Base-by-base conservation (phyloP, 1,140 invertebrate species). In the Listronotus bonariensis region DNA sequence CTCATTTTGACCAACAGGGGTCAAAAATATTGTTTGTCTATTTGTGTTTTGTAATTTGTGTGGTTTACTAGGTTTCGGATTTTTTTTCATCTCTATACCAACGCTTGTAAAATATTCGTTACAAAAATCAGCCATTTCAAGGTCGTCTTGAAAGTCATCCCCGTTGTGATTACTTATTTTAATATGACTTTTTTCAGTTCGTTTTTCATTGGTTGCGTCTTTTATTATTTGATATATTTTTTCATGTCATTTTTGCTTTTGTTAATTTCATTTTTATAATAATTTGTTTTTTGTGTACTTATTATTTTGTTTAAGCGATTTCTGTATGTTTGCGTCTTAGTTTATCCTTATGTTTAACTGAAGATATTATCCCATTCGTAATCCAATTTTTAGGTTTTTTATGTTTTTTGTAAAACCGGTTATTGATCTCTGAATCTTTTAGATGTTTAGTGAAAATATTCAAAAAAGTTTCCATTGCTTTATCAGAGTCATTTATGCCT, bases 211-310 rank as follows among this genome's bases (percentile, higher is more conserved):
- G n/a, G n/a, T n/a, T n/a, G n/a, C n/a, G n/a, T n/a, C 34, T 20
- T n/a, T 7, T 54, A 54, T 42, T 10, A 54, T 6, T 17, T 54
- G 15, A 54, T 54, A 54, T 7, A 54, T 26, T 18, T 54, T n/a
- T 9, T 54, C 8, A 54, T 3, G 15, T 53, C 20, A 38, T 54
- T n/a, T 31, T 11, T 18, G 20, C 12, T 48, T 26, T 20, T 43
- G 14, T 60, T n/a, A 12, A 60, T 51, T 41, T 60, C 11, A 49
- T 40, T 14, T 38, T 51, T 60, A 51, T 60, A 60, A 34, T 52
- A 12, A 4, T n/a, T n/a, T n/a, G n/a, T n/a, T n/a, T n/a, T n/a
- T n/a, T n/a, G n/a, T n/a, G n/a, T n/a, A n/a, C n/a, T 26, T n/a
- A 52, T 32, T 34, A 34, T 34, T 52, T 52, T 52, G 31, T 32